Evolutionary conservation across 2,797 vertebrate genomes (phyloP), one percentile per base, ranked within the genome.

Genomic region (Syngnathus acus): DNA sequence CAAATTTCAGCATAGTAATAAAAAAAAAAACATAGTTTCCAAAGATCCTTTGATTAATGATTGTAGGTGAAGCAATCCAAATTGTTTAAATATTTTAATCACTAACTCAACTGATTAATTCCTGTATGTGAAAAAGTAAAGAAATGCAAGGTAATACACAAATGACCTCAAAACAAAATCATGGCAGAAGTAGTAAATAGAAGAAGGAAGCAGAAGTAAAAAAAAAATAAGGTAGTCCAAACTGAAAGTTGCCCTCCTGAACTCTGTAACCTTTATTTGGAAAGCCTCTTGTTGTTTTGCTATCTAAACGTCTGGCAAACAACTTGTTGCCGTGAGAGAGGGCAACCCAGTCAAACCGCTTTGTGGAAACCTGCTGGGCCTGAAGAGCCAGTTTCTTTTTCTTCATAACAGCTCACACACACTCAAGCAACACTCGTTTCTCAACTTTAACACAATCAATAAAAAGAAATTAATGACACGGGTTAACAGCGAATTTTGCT

Each of bases 291-390:
- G 50, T 54, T 65, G 19, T 40, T 65, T 81, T 74, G 68, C 74
- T 72, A 64, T 60, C 72, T 51, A 64, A 69, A 71, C 65, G 64
- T 65, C 47, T 64, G 1, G 17, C 66, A 86, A 80, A 82, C 70
- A 65, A 47, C 0, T 6, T 62, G 26, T 71, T 68, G 42, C 23
- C 60, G 63, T 55, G 42, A 71, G 69, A 81, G 84, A 77, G 66
- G 73, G 59, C 0, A 57, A 85, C 67, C 83, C 50, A 73, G 88
- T 59, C 53, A 50, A 78, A 62, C 88, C 40, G 74, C 84, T 85
- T 75, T 63, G 69, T 55, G 32, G 48, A 76, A 87, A 88, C 90
- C 69, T 73, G 88, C 75, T 87, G 71, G 74, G 66, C 90, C 78
- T 86, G 91, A 72, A 82, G 45, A 72, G 76, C 90, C 70, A 68